These are phyloP conservation scores for Laspeyria flexula DNA, from an alignment of 2,888 invertebrate species.

Conservation along the genomic window DNA sequence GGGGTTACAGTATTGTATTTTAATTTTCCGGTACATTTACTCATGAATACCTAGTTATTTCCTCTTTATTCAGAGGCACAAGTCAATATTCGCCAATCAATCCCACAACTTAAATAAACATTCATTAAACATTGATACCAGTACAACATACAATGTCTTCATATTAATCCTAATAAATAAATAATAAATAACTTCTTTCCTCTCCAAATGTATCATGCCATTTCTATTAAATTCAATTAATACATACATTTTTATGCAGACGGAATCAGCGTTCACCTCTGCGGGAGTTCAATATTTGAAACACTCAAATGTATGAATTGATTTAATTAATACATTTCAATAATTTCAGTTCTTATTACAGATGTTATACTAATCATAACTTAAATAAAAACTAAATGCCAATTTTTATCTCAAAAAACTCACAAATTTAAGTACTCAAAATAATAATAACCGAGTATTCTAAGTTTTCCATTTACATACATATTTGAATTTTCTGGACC, in stretches of 20 bases:
- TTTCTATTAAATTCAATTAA: constrained; percentile 17
- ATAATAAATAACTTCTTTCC: constrained; percentile 18
- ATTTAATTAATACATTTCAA: constrained; percentile 2
- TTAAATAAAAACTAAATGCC: background rate
- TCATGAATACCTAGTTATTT: too few relatives aligned
- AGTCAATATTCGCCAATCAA: constrained; percentile 21
- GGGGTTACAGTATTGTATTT: too few relatives aligned
- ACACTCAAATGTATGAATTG: constrained; percentile 20
- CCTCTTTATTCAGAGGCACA: background rate
- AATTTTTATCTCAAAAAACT: background rate
- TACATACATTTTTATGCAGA: constrained; percentile 20
- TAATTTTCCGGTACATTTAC: too few relatives aligned
- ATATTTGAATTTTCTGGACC: constrained; percentile 46
- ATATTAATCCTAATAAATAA: constrained; percentile 43
- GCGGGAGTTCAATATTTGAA: background rate
- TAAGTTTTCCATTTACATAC: constrained; percentile 30
- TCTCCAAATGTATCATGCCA: constrained; percentile 18
- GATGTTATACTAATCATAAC: constrained; percentile 7
- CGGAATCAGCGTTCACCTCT: background rate
- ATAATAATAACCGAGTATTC: constrained; percentile 19
- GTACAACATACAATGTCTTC: constrained; percentile 64
- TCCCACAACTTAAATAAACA: constrained; percentile 51
- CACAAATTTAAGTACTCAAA: constrained; percentile 3
- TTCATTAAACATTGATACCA: constrained; percentile 52
- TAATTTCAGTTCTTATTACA: constrained; percentile 5